Conservation (phyloP, 2,797 vertebrate species). For the Cirrhinus mrigala region DNA sequence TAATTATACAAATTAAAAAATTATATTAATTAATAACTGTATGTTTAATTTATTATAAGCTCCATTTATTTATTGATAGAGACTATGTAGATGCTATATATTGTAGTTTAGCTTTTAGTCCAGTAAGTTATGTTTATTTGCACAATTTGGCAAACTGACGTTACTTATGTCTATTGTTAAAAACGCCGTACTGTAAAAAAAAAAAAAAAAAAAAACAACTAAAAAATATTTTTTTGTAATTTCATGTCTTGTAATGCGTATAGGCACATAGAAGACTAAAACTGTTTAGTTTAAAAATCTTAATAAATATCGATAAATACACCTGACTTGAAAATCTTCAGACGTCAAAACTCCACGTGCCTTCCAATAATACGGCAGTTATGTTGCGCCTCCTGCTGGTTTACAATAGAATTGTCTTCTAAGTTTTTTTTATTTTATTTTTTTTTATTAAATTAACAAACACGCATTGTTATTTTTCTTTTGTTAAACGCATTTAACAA, state of each 20-base stretch:
- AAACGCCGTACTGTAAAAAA: not conserved
- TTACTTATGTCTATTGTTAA: not conserved
- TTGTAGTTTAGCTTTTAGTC: not conserved
- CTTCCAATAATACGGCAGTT: not conserved
- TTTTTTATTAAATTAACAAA: too few species aligned
- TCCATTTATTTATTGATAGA: not conserved
- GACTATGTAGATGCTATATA: not conserved
- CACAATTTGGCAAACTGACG: not conserved
- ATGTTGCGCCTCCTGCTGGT: not conserved
- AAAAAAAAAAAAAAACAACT: not conserved
- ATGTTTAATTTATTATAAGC: not conserved
- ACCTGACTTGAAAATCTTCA: too few species aligned
- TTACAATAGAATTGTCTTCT: not conserved
- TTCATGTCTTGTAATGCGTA: too few species aligned
- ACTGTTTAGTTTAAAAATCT: too few species aligned
- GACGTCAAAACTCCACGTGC: not conserved
- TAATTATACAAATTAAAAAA: too few species aligned
- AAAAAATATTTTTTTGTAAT: too few species aligned
- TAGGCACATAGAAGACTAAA: too few species aligned
- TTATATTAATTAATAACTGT: not conserved
- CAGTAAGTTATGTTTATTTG: not conserved
- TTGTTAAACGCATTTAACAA: too few species aligned
- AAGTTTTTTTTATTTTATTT: not conserved
- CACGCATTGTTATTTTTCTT: too few species aligned
- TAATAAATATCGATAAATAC: too few species aligned